Evolutionary conservation across 2,797 vertebrate species (phyloP).

Genomic region (Sphaeramia orbicularis): DNA sequence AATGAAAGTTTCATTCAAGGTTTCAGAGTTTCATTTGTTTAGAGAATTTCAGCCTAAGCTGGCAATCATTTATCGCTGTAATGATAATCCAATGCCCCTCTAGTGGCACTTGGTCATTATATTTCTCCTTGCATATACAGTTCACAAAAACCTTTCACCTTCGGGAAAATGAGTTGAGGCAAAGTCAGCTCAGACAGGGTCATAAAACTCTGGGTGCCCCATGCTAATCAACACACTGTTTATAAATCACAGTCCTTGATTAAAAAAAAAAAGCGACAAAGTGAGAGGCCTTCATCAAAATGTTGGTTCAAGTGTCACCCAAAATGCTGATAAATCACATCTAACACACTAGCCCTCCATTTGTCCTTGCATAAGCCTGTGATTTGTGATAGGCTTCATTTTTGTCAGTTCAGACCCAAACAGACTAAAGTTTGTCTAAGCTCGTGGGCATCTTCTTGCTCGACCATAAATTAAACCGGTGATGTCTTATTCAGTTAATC

Average conservation of each 20-base stretch:
- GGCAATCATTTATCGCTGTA: slow-evolving; percentile 13
- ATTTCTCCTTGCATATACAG: neutral
- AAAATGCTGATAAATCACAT: slow-evolving; percentile 49
- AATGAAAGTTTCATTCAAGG: slow-evolving; percentile 5
- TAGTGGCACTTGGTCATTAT: neutral
- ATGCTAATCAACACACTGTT: slow-evolving; percentile 39
- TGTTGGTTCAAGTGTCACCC: slow-evolving; percentile 53
- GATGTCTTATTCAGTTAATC: slow-evolving; percentile 37
- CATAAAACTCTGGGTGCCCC: slow-evolving; percentile 37
- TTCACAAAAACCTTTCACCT: slow-evolving; percentile 38
- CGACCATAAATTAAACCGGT: slow-evolving; percentile 39
- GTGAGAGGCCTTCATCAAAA: slow-evolving; percentile 42
- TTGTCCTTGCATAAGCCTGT: slow-evolving; percentile 43
- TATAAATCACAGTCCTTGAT: slow-evolving; percentile 61
- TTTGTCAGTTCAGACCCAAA: slow-evolving; percentile 48
- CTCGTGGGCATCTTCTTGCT: slow-evolving; percentile 40
- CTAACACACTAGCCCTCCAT: slow-evolving; percentile 21
- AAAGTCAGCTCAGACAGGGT: slow-evolving; percentile 31
- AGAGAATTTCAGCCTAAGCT: slow-evolving; percentile 34
- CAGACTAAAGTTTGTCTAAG: slow-evolving; percentile 38
- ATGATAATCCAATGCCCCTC: slow-evolving; percentile 29
- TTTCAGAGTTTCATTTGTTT: slow-evolving; percentile 10
- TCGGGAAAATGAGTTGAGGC: slow-evolving; percentile 42
- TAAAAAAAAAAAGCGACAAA: too few species aligned
- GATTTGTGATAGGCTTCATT: slow-evolving; percentile 50